phyloP scores from a whole-genome alignment of 2,797 vertebrate species.

The Urophycis tenuis region DNA sequence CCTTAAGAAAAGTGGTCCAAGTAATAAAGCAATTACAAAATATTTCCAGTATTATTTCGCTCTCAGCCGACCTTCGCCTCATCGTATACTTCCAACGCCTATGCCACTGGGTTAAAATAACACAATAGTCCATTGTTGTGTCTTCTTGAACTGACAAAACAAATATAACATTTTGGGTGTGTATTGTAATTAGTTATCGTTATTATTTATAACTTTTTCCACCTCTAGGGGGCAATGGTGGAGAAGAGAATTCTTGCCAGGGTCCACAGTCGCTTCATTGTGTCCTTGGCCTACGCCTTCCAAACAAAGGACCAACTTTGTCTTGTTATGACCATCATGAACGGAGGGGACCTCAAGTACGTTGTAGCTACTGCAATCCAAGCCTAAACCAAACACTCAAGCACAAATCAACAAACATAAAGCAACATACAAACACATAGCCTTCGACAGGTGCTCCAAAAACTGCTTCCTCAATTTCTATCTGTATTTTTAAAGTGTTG shows the following conservation, averaged over 20 bases:
- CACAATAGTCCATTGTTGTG: not conserved
- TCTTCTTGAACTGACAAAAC: not conserved
- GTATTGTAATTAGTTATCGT: not conserved
- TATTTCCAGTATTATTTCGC: not conserved
- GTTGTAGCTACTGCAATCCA: conserved; percentile 39
- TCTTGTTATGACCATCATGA: conserved; percentile 92
- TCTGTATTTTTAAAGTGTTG: not conserved
- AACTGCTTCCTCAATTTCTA: not conserved
- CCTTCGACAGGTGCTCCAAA: not conserved
- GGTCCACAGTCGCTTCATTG: conserved; percentile 82
- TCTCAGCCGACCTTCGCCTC: not conserved
- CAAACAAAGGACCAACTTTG: conserved; percentile 84
- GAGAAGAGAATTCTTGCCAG: conserved; percentile 85
- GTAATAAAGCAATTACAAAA: no score
- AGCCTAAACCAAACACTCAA: conserved; percentile 26
- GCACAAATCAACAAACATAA: conserved; percentile 15
- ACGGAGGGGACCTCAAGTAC: conserved; percentile 91
- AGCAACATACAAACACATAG: no score
- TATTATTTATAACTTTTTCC: conserved; percentile 6
- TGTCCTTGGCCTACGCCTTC: conserved; percentile 82
- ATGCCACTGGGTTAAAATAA: not conserved
- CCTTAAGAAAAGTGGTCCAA: no score
- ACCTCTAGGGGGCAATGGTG: conserved; percentile 75
- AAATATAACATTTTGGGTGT: not conserved
- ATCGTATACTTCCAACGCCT: not conserved